phyloP scores from a whole-genome alignment of 1,140 invertebrate genomes.

The Phymorhynchus buccinoides region DNA sequence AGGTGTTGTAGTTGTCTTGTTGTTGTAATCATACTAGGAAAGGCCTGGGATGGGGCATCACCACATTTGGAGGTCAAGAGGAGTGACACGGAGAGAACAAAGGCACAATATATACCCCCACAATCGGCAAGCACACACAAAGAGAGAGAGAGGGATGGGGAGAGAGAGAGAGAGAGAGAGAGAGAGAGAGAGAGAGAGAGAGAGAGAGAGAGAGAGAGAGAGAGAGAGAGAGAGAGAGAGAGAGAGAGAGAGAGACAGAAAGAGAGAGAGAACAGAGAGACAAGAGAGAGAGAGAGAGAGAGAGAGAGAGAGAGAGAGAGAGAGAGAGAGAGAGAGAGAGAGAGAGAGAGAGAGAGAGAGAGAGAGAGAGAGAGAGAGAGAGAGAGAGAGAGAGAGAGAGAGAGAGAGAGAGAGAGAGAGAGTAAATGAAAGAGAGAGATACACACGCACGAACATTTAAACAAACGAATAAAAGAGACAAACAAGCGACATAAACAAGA shows the following conservation, averaged over 20 bases:
- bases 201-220: not conserved
- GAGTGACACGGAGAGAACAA: too few relatives aligned
- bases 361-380: not conserved
- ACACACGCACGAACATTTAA: too few relatives aligned
- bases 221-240: not conserved
- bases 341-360: not conserved
- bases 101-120: too few relatives aligned
- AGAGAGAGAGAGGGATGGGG: slow-evolving; percentile 23
- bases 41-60: too few relatives aligned
- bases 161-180: not conserved
- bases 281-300: not conserved
- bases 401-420: not conserved
- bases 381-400: not conserved
- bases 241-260: not conserved
- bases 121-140: not conserved
- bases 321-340: not conserved
- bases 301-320: not conserved
- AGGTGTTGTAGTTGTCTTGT: too few relatives aligned
- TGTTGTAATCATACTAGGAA: too few relatives aligned
- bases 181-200: not conserved
- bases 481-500: too few relatives aligned
- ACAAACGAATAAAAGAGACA: too few relatives aligned
- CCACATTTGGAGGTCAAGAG: too few relatives aligned
- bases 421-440: too few relatives aligned
- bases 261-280: not conserved